Evolutionary conservation across 2,113 vertebrate species (phyloP).

Genomic region (Hyla sarda): DNA sequence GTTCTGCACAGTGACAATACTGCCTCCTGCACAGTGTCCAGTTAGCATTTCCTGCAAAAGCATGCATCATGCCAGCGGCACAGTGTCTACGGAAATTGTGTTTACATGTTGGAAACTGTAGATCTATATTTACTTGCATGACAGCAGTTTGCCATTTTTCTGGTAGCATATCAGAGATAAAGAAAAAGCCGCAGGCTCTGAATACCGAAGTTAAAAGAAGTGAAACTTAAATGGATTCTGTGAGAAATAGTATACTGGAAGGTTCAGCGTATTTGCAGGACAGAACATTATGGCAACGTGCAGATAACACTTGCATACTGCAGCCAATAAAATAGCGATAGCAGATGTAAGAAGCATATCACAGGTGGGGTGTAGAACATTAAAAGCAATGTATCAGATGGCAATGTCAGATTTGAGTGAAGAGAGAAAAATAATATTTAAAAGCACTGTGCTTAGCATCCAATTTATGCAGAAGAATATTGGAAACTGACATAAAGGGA

Average conservation of each 20-base stretch:
- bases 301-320: conserved; percentile 45
- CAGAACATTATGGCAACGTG: conserved; percentile 45
- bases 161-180: conserved; percentile 46
- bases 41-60: background rate
- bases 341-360: conserved; percentile 57
- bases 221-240: conserved; percentile 35
- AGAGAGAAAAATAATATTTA: conserved; percentile 48
- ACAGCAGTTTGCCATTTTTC: conserved; percentile 37
- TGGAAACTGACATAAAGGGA: conserved; percentile 27
- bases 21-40: no score
- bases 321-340: conserved; percentile 50
- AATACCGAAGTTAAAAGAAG: conserved; percentile 44
- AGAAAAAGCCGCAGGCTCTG: conserved; percentile 32
- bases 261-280: conserved; percentile 39
- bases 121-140: conserved; percentile 46
- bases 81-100: background rate
- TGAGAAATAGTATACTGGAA: conserved; percentile 41
- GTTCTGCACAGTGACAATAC: no score
- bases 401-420: conserved; percentile 56
- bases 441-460: conserved; percentile 40
- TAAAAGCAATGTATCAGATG: conserved; percentile 56
- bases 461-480: conserved; percentile 40
- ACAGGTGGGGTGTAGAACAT: conserved; percentile 55
- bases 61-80: background rate
- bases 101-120: conserved; percentile 1